phyloP scores from a whole-genome alignment of 2,113 vertebrate species.

The Hipposideros armiger region DNA sequence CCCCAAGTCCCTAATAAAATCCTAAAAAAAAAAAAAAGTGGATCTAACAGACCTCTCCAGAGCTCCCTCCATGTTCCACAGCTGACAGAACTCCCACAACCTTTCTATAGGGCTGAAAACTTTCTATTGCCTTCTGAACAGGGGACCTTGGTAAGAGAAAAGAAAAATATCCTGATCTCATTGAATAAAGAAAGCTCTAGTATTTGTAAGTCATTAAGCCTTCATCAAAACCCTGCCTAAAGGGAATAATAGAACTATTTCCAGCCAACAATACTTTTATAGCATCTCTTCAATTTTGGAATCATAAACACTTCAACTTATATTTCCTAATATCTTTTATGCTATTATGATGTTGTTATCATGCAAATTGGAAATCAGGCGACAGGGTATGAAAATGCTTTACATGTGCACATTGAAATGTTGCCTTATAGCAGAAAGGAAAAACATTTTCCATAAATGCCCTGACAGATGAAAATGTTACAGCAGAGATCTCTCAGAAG shows the following conservation, averaged over 20 bases:
- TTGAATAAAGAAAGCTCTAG: constrained; percentile 5
- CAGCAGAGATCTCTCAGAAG: constrained; percentile 54
- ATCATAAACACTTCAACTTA: constrained; percentile 52
- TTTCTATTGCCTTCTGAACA: neutral
- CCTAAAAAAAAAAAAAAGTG: neutral
- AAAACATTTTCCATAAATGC: constrained; percentile 47
- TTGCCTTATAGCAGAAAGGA: neutral
- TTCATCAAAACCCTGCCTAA: constrained; percentile 53
- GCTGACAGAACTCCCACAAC: neutral
- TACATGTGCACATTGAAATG: constrained; percentile 44
- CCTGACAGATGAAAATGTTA: constrained; percentile 70
- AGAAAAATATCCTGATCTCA: neutral
- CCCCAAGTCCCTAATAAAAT: too few species aligned
- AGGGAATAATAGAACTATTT: constrained; percentile 44
- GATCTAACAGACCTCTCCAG: neutral
- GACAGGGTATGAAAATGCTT: constrained; percentile 53
- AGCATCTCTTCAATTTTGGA: constrained; percentile 57
- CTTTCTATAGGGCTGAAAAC: neutral
- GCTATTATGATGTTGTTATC: constrained; percentile 49
- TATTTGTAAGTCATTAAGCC: constrained; percentile 43
- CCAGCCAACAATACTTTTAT: constrained; percentile 64
- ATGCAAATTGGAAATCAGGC: constrained; percentile 65
- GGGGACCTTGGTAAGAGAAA: neutral
- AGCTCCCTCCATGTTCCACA: neutral
- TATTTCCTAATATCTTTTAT: constrained; percentile 61